Evolutionary conservation across 2,797 vertebrate genomes (phyloP).

Genomic region (Dipus sagitta): DNA sequence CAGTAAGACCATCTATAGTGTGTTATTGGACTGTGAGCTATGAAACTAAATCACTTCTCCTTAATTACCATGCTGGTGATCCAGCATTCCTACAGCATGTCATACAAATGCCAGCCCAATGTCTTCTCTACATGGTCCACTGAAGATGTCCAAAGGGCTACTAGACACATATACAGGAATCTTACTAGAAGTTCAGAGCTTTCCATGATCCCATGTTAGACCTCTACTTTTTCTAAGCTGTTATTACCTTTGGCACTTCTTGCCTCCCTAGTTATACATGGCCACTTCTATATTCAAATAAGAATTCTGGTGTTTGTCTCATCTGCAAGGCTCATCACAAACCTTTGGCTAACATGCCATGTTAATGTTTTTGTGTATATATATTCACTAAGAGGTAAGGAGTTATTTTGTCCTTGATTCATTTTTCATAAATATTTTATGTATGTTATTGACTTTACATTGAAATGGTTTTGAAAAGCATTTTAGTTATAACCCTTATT

Average conservation of each 20-base stretch:
- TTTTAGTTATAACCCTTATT: slow-evolving; percentile 74
- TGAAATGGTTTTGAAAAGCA: slow-evolving; percentile 73
- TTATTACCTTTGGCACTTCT: background rate
- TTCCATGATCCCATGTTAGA: background rate
- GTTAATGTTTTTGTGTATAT: slow-evolving; percentile 30
- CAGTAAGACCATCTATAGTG: background rate
- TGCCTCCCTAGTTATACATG: background rate
- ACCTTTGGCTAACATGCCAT: slow-evolving; percentile 53
- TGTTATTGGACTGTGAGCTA: background rate
- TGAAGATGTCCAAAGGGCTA: slow-evolving; percentile 1
- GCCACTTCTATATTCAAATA: background rate
- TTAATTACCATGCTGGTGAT: background rate
- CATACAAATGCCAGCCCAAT: background rate
- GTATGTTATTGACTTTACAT: slow-evolving; percentile 71
- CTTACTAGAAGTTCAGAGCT: background rate
- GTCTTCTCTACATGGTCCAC: background rate
- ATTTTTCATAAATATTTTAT: slow-evolving; percentile 73
- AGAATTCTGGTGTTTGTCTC: background rate
- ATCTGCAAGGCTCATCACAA: slow-evolving; percentile 55
- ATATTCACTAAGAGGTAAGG: slow-evolving; percentile 49
- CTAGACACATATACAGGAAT: background rate
- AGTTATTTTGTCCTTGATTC: slow-evolving; percentile 70
- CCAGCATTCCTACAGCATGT: background rate
- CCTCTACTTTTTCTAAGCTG: slow-evolving; percentile 5
- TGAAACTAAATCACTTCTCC: background rate